phyloP scores from a whole-genome alignment of 2,113 vertebrate genomes.

The Halichoerus grypus region DNA sequence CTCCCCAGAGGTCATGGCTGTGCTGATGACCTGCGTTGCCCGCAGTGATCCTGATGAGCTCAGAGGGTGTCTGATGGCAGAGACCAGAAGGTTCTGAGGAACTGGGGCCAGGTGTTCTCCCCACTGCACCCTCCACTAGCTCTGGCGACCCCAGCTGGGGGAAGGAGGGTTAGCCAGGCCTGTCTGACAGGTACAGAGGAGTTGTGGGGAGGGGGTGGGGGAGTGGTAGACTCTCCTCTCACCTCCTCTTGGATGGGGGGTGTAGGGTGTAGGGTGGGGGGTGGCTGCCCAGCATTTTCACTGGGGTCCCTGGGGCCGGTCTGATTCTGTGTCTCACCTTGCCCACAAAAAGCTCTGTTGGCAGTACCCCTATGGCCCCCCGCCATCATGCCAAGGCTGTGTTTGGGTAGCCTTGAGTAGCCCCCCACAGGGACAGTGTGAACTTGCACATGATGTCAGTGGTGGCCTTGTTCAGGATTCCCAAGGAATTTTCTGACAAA shows the following conservation, averaged over 20 bases:
- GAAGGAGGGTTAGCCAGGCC: neutral
- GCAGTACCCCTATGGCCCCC: neutral
- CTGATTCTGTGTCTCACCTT: neutral
- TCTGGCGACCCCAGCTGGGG: neutral
- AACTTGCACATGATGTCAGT: neutral
- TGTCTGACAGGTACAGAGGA: neutral
- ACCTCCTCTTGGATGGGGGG: neutral
- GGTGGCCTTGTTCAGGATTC: slow-evolving; percentile 52
- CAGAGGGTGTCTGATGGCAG: neutral
- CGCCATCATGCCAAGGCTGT: neutral
- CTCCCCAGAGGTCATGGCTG: neutral
- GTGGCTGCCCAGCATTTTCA: neutral
- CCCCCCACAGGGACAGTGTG: neutral
- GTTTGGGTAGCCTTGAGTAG: neutral
- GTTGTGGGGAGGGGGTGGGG: neutral
- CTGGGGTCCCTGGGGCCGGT: neutral
- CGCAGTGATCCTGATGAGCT: neutral
- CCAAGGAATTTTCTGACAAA: slow-evolving; percentile 44
- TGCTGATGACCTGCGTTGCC: neutral
- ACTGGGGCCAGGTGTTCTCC: neutral
- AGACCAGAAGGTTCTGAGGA: slow-evolving; percentile 28
- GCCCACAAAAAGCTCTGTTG: neutral
- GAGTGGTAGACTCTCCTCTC: neutral
- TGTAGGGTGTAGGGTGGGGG: no score
- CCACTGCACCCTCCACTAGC: neutral